A percentile compares a stretch with the other conserved stretches of the same genome.
Evolutionary conservation across 2,888 invertebrate species (phyloP).

Genomic region (Sepiola atlantica): DNA sequence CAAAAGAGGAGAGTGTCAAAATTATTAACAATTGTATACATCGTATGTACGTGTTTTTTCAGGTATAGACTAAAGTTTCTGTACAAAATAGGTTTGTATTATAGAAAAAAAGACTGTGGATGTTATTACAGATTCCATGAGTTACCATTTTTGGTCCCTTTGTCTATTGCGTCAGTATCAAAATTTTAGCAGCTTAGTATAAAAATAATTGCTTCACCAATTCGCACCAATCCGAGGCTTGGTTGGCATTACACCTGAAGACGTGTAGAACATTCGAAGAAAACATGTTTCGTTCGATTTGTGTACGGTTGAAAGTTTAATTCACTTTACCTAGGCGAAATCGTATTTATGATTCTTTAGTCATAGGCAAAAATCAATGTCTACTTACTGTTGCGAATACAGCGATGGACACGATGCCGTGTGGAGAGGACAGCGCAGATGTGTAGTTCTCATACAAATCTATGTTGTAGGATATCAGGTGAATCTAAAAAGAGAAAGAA

Average conservation of each 20-base stretch:
- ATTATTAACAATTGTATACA: too few relatives aligned
- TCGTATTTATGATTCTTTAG: neutral
- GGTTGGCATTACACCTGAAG: neutral
- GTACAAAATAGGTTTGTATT: too few relatives aligned
- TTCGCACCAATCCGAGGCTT: neutral
- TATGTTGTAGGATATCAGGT: constrained; percentile 98
- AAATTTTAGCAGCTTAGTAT: neutral
- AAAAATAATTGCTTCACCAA: neutral
- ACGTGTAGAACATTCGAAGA: neutral
- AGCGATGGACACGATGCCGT: constrained; percentile 95
- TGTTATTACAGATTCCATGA: too few relatives aligned
- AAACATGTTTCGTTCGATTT: neutral
- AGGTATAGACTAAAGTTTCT: too few relatives aligned
- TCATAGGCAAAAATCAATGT: neutral
- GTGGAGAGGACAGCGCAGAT: constrained; percentile 92
- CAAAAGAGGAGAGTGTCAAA: too few relatives aligned
- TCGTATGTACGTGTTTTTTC: too few relatives aligned
- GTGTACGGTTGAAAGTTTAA: neutral
- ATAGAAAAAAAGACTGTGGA: too few relatives aligned
- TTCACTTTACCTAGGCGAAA: constrained; percentile 9
- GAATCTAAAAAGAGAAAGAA: constrained; percentile 82
- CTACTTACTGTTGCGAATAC: constrained; percentile 90
- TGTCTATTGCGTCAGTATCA: too few relatives aligned
- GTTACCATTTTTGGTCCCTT: too few relatives aligned
- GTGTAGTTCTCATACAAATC: constrained; percentile 97